phyloP scores from a whole-genome alignment of 2,797 vertebrate genomes.

The Petrocephalus sullivani region DNA sequence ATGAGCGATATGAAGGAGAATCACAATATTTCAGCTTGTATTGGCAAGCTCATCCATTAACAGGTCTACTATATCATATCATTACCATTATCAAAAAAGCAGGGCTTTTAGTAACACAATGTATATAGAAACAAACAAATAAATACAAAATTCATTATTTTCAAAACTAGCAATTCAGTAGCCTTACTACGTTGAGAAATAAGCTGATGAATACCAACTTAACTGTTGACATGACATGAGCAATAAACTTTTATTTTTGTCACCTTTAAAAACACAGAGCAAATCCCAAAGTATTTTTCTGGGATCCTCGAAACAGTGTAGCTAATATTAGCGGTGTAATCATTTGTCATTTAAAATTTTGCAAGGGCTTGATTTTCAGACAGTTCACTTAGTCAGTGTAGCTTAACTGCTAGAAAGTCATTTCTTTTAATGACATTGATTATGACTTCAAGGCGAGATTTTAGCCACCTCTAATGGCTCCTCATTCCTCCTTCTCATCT shows the following conservation, averaged over 20 bases:
- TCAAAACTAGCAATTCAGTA: neutral
- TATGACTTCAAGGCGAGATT: conserved; percentile 12
- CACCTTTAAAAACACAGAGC: neutral
- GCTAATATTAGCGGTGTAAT: neutral
- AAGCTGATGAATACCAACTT: neutral
- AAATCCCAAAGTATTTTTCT: neutral
- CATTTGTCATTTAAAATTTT: neutral
- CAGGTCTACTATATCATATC: neutral
- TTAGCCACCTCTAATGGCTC: neutral
- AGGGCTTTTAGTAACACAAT: neutral
- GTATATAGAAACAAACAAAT: neutral
- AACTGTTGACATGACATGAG: neutral
- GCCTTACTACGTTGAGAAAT: neutral
- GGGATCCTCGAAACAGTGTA: neutral
- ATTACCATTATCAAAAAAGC: neutral
- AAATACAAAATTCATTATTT: neutral
- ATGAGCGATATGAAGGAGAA: neutral
- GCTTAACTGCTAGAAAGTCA: neutral
- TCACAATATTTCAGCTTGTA: neutral
- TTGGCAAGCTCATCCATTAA: conserved; percentile 8
- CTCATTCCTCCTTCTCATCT: neutral
- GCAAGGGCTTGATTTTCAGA: neutral
- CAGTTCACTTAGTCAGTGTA: neutral
- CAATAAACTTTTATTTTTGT: neutral
- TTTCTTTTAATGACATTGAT: conserved; percentile 14